phyloP scores from a whole-genome alignment of 2,888 invertebrate genomes.

The Sisyra terminalis region DNA sequence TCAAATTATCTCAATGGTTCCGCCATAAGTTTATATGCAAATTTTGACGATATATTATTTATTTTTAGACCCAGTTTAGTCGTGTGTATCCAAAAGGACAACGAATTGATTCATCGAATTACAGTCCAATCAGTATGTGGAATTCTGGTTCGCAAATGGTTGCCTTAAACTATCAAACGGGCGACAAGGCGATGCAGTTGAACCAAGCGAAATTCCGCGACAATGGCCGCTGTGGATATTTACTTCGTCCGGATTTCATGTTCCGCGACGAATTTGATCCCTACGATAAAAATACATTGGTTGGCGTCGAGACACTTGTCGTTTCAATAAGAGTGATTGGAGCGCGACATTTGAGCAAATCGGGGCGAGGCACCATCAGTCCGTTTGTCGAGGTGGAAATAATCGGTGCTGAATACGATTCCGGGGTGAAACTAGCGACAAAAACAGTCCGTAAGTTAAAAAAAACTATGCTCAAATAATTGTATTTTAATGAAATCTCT shows the following conservation, averaged over 20 bases:
- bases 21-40: too few relatives aligned
- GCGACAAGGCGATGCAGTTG: conserved; percentile 89
- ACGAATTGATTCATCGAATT: conserved; percentile 93
- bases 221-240: conserved; percentile 86
- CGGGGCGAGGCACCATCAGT: conserved; percentile 68
- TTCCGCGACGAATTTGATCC: conserved; percentile 65
- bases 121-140: conserved; percentile 90
- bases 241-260: conserved; percentile 85
- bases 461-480: neutral
- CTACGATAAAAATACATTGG: conserved; percentile 43
- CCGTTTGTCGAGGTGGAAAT: conserved; percentile 89
- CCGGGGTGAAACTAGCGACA: conserved; percentile 67
- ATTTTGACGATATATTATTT: neutral
- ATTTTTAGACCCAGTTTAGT: conserved; percentile 56
- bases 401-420: conserved; percentile 74
- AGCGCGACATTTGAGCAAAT: conserved; percentile 78
- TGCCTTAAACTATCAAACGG: conserved; percentile 93
- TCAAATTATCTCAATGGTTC: too few relatives aligned
- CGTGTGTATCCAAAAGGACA: conserved; percentile 92
- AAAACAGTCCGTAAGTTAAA: conserved; percentile 58
- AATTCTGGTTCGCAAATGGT: conserved; percentile 94
- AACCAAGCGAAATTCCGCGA: conserved; percentile 86
- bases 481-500: neutral
- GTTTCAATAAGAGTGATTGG: conserved; percentile 67
- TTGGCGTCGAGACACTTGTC: conserved; percentile 39